phyloP scores from a whole-genome alignment of 37 sponge, comb jelly and placozoan genomes.

The Axinella damicornis region DNA sequence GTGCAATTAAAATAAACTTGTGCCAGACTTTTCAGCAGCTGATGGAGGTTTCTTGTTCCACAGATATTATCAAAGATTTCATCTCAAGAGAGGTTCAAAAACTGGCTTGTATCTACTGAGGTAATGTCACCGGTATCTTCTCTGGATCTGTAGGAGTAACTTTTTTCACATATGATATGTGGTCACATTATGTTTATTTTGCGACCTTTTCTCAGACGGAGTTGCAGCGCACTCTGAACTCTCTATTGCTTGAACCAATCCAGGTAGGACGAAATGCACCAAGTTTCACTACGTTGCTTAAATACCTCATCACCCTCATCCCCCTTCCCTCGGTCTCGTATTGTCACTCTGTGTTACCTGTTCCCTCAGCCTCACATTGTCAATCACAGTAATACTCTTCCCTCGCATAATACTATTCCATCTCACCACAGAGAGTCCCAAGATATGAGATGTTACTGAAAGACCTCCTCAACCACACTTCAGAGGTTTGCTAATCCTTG shows the following conservation, averaged over 20 bases:
- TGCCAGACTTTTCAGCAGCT: no score
- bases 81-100: conserved; percentile 67
- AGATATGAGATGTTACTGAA: conserved; percentile 83
- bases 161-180: no score
- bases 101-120: conserved; percentile 67
- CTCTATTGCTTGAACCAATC: conserved; percentile 78
- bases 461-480: conserved; percentile 78
- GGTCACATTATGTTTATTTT: background rate
- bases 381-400: no score
- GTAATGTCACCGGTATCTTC: conserved; percentile 14
- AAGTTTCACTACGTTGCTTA: no score
- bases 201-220: conserved; percentile 38
- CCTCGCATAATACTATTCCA: background rate
- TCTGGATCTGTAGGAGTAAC: background rate
- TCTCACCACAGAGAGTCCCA: conserved; percentile 57
- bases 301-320: background rate
- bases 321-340: no score
- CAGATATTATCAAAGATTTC: conserved; percentile 58
- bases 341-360: no score
- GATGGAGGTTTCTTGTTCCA: no score
- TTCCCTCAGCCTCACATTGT: no score
- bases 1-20: no score
- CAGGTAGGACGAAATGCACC: conserved; percentile 24
- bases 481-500: conserved; percentile 36
- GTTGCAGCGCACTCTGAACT: conserved; percentile 65